These are phyloP conservation scores for Gordius sp. DNA, from an alignment of 2,888 invertebrate species.

Conservation along the genomic window DNA sequence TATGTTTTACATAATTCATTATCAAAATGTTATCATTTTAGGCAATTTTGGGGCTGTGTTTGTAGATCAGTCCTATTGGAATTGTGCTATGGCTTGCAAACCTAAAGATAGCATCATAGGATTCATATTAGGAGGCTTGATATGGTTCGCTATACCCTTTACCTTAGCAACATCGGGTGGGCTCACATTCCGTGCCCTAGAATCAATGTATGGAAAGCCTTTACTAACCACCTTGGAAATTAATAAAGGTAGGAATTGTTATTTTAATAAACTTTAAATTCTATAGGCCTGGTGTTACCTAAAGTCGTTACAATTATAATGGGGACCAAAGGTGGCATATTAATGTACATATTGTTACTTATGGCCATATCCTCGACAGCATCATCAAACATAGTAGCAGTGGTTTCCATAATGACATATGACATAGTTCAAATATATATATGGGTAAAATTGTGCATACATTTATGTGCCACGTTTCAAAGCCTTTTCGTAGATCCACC, in stretches of 20 bases:
- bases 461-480: slow-evolving; percentile 5
- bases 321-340: slow-evolving; percentile 25
- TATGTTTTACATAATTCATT: not conserved
- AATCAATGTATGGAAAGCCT: not conserved
- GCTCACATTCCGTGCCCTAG: slow-evolving; percentile 3
- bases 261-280: slow-evolving; percentile 4
- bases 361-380: slow-evolving; percentile 29
- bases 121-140: slow-evolving; percentile 27
- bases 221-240: not conserved
- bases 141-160: slow-evolving; percentile 30
- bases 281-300: slow-evolving; percentile 27
- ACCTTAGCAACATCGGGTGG: slow-evolving; percentile 25
- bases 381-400: slow-evolving; percentile 29
- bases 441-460: no score
- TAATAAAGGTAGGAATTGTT: not conserved
- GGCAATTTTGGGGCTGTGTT: slow-evolving; percentile 30
- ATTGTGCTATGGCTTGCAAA: slow-evolving; percentile 28
- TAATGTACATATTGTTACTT: slow-evolving; percentile 27
- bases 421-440: slow-evolving; percentile 28
- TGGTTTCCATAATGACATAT: slow-evolving; percentile 28
- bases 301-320: slow-evolving; percentile 27
- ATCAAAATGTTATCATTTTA: slow-evolving; percentile 19
- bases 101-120: slow-evolving; percentile 28
- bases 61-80: slow-evolving; percentile 30
- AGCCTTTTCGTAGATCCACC: slow-evolving; percentile 26